phyloP scores from a whole-genome alignment of 2,797 vertebrate species.

The Micropoecilia bifurca region DNA sequence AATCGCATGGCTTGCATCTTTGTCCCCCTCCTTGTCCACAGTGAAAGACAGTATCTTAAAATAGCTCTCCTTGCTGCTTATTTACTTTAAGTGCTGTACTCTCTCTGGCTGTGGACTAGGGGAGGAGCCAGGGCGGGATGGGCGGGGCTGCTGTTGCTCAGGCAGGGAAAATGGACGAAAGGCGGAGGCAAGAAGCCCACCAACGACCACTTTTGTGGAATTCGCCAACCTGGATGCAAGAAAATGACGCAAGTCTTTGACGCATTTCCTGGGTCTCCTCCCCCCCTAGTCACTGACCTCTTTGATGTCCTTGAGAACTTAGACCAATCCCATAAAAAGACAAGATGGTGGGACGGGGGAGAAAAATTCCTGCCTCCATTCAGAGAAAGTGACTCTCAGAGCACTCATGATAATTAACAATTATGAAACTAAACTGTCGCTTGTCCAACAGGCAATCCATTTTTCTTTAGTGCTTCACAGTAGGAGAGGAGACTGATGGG shows the following conservation, averaged over 20 bases:
- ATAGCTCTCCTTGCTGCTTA: constrained; percentile 74
- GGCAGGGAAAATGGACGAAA: constrained; percentile 47
- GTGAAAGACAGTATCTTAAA: constrained; percentile 79
- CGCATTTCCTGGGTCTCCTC: constrained; percentile 50
- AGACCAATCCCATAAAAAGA: constrained; percentile 80
- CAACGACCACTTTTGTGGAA: constrained; percentile 45
- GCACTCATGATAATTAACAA: constrained; percentile 85
- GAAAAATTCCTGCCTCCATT: constrained; percentile 67
- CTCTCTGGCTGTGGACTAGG: constrained; percentile 49
- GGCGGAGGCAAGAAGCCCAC: constrained; percentile 33
- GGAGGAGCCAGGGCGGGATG: constrained; percentile 52
- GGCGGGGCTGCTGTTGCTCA: constrained; percentile 56
- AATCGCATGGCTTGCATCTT: constrained; percentile 77
- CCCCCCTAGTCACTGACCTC: constrained; percentile 62
- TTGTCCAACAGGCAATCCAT: constrained; percentile 76
- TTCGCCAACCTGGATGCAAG: constrained; percentile 33
- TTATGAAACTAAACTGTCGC: constrained; percentile 69
- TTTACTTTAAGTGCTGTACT: constrained; percentile 80
- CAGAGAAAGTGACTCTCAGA: constrained; percentile 72
- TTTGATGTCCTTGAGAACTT: constrained; percentile 75
- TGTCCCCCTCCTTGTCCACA: constrained; percentile 64
- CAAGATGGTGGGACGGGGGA: constrained; percentile 33
- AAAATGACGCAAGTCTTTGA: constrained; percentile 68
- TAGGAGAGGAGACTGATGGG: constrained; percentile 16
- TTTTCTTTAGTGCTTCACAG: constrained; percentile 66